These are phyloP conservation scores for Morpho deidamia DNA, from an alignment of 2,888 invertebrate species.

Conservation along the genomic window DNA sequence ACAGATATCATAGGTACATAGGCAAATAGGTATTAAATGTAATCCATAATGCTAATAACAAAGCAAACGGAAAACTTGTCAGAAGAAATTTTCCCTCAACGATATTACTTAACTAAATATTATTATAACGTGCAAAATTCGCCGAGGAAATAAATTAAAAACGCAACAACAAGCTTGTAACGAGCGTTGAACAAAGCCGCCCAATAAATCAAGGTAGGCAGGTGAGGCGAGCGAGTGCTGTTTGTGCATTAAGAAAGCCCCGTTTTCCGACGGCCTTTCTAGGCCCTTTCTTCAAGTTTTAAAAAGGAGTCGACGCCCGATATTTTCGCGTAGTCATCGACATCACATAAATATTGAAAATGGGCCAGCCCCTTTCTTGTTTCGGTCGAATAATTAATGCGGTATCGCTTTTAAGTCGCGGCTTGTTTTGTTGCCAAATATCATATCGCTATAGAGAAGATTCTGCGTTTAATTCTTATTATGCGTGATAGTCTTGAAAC, in stretches of 20 bases:
- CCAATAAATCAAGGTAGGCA: constrained; percentile 75
- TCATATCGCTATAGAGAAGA: constrained; percentile 43
- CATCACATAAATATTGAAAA: constrained; percentile 80
- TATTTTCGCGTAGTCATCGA: constrained; percentile 77
- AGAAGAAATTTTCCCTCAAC: constrained; percentile 35
- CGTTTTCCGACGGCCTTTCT: constrained; percentile 71
- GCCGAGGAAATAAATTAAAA: constrained; percentile 75
- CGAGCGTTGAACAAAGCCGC: constrained; percentile 70
- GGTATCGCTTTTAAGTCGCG: constrained; percentile 65
- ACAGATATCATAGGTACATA: too few species aligned
- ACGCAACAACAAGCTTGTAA: constrained; percentile 77
- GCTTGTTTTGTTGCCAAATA: constrained; percentile 65
- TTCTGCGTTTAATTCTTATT: background rate
- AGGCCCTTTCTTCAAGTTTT: constrained; percentile 73
- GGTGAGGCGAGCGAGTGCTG: constrained; percentile 67
- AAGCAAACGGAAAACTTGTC: constrained; percentile 2
- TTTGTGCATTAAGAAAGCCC: constrained; percentile 77
- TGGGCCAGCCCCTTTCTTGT: constrained; percentile 76
- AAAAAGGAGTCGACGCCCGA: constrained; percentile 76
- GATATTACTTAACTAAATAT: constrained; percentile 69
- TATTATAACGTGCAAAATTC: constrained; percentile 58
- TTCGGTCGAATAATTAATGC: constrained; percentile 75
- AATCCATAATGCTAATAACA: background rate
- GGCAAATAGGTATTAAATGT: too few species aligned
- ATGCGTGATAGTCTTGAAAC: too few species aligned